Evolutionary conservation across 2,888 invertebrate species (phyloP).

Genomic region (Macropis europaea): DNA sequence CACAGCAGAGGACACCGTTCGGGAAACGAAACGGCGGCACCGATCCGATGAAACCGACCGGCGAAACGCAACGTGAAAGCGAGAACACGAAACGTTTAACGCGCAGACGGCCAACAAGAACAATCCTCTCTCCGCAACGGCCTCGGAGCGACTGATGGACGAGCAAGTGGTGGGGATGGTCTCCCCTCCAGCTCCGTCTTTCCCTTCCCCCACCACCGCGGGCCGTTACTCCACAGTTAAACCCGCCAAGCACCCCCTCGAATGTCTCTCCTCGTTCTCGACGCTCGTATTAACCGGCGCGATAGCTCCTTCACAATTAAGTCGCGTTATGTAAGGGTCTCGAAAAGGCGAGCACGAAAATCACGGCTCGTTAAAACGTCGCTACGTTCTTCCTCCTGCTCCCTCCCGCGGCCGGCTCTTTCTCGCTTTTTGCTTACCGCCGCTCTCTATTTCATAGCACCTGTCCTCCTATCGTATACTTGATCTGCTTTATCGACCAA

Average conservation of each 20-base stretch:
- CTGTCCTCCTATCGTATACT: slow-evolving; percentile 50
- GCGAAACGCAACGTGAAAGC: slow-evolving; percentile 21
- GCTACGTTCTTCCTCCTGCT: slow-evolving; percentile 32
- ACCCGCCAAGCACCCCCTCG: slow-evolving; percentile 68
- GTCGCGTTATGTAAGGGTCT: slow-evolving; percentile 78
- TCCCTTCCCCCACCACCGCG: slow-evolving; percentile 36
- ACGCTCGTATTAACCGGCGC: slow-evolving; percentile 77
- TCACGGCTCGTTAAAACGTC: slow-evolving; percentile 70
- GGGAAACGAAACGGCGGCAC: neutral
- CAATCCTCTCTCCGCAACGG: slow-evolving; percentile 65
- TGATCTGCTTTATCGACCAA: slow-evolving; percentile 57
- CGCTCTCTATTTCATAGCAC: slow-evolving; percentile 53
- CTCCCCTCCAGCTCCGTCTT: slow-evolving; percentile 50
- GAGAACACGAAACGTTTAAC: slow-evolving; percentile 19
- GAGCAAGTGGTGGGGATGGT: slow-evolving; percentile 70
- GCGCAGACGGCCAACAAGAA: slow-evolving; percentile 19
- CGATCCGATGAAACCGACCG: slow-evolving; percentile 3
- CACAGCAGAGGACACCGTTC: neutral
- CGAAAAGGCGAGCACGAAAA: slow-evolving; percentile 75
- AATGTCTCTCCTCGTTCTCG: slow-evolving; percentile 62
- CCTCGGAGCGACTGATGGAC: slow-evolving; percentile 76
- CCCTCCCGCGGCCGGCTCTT: slow-evolving; percentile 8
- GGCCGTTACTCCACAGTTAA: slow-evolving; percentile 62
- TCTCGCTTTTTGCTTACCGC: slow-evolving; percentile 35
- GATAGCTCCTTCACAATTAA: slow-evolving; percentile 79